Evolutionary conservation across 2,113 vertebrate genomes (phyloP).

Genomic region (Podocnemis expansa): DNA sequence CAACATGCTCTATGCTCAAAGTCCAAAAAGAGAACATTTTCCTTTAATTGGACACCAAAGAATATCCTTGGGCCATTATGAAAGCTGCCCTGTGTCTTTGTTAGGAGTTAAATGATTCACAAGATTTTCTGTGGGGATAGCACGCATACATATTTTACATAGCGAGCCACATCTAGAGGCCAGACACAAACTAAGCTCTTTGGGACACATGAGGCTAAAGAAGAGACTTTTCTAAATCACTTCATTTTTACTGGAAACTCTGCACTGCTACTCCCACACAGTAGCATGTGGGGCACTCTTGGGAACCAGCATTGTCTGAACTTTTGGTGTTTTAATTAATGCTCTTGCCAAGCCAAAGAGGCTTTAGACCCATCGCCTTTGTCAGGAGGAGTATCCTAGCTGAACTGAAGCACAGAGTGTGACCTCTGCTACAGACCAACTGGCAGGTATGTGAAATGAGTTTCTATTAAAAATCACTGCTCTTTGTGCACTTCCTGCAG

Average conservation of each 20-base stretch:
- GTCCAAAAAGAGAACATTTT: slow-evolving; percentile 40
- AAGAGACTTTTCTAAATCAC: slow-evolving; percentile 22
- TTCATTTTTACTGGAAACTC: slow-evolving; percentile 57
- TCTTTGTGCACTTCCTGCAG: not conserved
- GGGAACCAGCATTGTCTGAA: slow-evolving; percentile 63
- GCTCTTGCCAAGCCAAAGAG: slow-evolving; percentile 37
- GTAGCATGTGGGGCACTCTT: not conserved
- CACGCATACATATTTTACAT: not conserved
- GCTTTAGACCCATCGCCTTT: not conserved
- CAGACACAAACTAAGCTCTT: slow-evolving; percentile 5
- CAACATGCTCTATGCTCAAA: not conserved
- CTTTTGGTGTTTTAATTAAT: slow-evolving; percentile 34
- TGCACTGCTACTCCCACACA: not conserved
- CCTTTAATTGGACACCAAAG: slow-evolving; percentile 58
- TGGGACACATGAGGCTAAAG: slow-evolving; percentile 1
- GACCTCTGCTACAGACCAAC: not conserved
- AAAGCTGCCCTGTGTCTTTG: slow-evolving; percentile 10
- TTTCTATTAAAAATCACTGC: slow-evolving; percentile 20
- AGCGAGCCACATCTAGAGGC: not conserved
- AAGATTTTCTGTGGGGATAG: slow-evolving; percentile 27
- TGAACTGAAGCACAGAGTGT: not conserved
- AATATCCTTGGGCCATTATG: slow-evolving; percentile 58
- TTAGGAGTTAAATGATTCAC: slow-evolving; percentile 38
- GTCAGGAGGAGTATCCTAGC: slow-evolving; percentile 50
- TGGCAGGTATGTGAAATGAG: slow-evolving; percentile 37